Base-by-base conservation (phyloP, 2,797 vertebrate species). In the Rhinophrynus dorsalis region DNA sequence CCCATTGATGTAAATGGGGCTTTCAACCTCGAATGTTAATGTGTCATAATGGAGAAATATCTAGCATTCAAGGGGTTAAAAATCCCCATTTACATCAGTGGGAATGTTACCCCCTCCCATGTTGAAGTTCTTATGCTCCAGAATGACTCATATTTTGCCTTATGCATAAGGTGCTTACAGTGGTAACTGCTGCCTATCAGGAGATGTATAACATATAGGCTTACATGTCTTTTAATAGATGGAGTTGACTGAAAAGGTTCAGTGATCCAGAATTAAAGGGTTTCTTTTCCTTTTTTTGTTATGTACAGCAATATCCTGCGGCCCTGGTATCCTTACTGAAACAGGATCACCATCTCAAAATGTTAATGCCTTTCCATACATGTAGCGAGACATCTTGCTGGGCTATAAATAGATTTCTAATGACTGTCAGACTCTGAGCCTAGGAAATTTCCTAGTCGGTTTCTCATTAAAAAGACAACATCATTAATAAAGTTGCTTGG, bases 351-450 rank as follows among this genome's bases (percentile, higher is more conserved):
- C 21, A 33, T 65, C 56, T 47, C 58, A 58, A 80, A 81, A 81
- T 75, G 77, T 75, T 82, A 77, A 3, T 54, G 75, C 56, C 70
- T 69, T 65, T 79, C 77, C 79, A 60, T 79, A 77, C 80, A 61
- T 75, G 85, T 82, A 77, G 77, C 72, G 77, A 79, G 86, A 82
- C 82, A 79, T 86, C 86, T 87, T 85, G 82, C 84, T 87, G 83
- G 78, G 82, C 76, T 87, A 90, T 87, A 90, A 90, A 90, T 86
- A 91, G 87, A 84, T 86, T 86, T 88, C 83, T 89, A 91, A 89
- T 88, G 86, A 84, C 79, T 83, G 76, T 79, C 75, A 83, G 86
- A 75, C 82, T 85, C 81, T 68, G 78, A 76, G 84, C 84, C 83
- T 82, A 78, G 79, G 80, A 88, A 81, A 87, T 88, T 85, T 84